Conservation (phyloP, 2,888 invertebrate genomes). For the Rhingia campestris region DNA sequence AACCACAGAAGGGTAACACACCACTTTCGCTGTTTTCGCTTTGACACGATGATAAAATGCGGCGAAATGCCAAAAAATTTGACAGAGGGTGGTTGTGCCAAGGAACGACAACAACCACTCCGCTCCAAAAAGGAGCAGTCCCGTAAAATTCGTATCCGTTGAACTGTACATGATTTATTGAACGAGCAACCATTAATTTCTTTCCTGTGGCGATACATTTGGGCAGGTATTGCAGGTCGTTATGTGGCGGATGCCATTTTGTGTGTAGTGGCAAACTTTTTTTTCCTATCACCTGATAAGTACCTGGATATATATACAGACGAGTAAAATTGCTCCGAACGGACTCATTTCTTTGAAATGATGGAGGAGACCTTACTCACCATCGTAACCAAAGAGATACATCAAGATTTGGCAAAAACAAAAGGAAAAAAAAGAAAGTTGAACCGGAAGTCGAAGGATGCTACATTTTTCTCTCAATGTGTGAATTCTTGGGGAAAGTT, state of each 20-base stretch:
- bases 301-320: conserved; percentile 1
- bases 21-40: conserved; percentile 62
- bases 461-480: conserved; percentile 6
- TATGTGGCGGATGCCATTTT: conserved; percentile 39
- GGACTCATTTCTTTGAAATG: conserved; percentile 29
- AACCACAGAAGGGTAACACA: conserved; percentile 15
- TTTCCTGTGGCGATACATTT: conserved; percentile 38
- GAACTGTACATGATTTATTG: conserved; percentile 72
- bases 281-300: conserved; percentile 47
- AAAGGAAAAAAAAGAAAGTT: not conserved
- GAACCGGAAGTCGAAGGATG: conserved; percentile 23
- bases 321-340: conserved; percentile 46
- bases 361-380: conserved; percentile 37
- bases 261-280: conserved; percentile 34
- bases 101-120: not conserved
- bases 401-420: conserved; percentile 21
- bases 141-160: conserved; percentile 56
- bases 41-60: conserved; percentile 68
- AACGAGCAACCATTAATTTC: conserved; percentile 65
- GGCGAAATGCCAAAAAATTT: conserved; percentile 44
- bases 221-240: conserved; percentile 47
- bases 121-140: conserved; percentile 16
- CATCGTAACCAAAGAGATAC: conserved; percentile 19
- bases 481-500: conserved; percentile 32
- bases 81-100: conserved; percentile 13